A percentile compares a stretch with the other conserved stretches of the same genome.
These are phyloP conservation scores for Ptychobarbus kaznakovi DNA, from an alignment of 2,797 vertebrate species.

Conservation along the genomic window DNA sequence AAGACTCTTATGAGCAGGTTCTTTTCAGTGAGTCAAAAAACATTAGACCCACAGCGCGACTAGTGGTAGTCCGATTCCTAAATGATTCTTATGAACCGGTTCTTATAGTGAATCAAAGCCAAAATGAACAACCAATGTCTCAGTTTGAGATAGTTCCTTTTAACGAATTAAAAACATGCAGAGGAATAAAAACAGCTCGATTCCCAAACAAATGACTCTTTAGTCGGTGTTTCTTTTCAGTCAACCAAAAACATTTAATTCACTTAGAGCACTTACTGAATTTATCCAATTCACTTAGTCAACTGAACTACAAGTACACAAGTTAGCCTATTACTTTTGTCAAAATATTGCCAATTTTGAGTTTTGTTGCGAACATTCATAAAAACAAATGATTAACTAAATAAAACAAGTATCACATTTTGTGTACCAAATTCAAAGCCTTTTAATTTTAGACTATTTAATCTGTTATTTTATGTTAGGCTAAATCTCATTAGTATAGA, in stretches of 20 bases:
- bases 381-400: background rate
- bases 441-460: background rate
- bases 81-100: background rate
- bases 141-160: background rate
- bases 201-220: background rate
- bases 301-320: background rate
- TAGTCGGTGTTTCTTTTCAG: background rate
- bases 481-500: background rate
- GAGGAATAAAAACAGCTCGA: background rate
- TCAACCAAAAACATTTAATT: background rate
- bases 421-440: background rate
- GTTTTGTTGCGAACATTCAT: background rate
- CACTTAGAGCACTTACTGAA: background rate
- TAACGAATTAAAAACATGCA: background rate
- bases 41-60: background rate
- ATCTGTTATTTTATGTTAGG: background rate
- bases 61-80: background rate
- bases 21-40: background rate
- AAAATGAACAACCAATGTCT: background rate
- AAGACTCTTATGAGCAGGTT: background rate
- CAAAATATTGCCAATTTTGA: background rate
- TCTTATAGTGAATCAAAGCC: background rate
- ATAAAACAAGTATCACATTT: background rate
- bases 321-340: background rate
- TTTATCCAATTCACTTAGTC: background rate